Conservation (phyloP, 2,113 vertebrate genomes). For the Myrmecobius fasciatus region DNA sequence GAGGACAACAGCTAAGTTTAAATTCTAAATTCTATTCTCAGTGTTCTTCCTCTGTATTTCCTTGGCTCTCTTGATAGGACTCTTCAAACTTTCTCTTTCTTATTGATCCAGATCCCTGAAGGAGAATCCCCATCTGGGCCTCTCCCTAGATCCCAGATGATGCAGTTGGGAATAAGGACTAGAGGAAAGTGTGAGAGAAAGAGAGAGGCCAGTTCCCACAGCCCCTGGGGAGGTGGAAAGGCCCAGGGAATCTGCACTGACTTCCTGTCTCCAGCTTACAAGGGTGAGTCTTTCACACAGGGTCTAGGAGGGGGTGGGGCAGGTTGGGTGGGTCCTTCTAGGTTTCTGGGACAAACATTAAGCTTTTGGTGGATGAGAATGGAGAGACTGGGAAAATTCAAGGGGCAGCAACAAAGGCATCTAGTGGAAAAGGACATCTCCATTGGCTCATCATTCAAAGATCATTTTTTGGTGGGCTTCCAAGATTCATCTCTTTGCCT, state of each 20-base stretch:
- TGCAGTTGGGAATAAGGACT: background rate
- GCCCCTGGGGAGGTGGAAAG: slow-evolving; percentile 44
- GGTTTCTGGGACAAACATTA: slow-evolving; percentile 50
- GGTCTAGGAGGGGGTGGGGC: slow-evolving; percentile 28
- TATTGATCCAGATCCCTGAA: background rate
- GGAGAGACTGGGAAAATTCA: background rate
- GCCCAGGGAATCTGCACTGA: slow-evolving; percentile 67
- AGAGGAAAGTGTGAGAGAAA: slow-evolving; percentile 60
- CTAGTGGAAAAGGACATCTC: background rate
- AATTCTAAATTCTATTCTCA: background rate
- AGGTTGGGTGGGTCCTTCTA: background rate
- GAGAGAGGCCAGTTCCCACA: slow-evolving; percentile 65
- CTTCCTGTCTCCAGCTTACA: slow-evolving; percentile 42
- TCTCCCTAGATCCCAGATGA: slow-evolving; percentile 43
- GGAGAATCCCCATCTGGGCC: background rate
- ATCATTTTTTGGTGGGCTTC: background rate
- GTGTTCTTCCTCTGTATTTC: background rate
- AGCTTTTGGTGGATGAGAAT: background rate
- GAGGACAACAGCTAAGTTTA: background rate
- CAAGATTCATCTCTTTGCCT: background rate
- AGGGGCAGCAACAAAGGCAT: slow-evolving; percentile 17
- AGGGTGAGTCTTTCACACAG: slow-evolving; percentile 12
- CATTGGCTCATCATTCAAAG: background rate
- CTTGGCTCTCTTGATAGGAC: background rate
- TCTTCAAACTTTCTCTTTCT: background rate